Percentiles rank a stretch among this genome's conserved stretches.
Evolutionary conservation across 2,888 invertebrate genomes (phyloP).

Genomic region (Stenodema calcarata): DNA sequence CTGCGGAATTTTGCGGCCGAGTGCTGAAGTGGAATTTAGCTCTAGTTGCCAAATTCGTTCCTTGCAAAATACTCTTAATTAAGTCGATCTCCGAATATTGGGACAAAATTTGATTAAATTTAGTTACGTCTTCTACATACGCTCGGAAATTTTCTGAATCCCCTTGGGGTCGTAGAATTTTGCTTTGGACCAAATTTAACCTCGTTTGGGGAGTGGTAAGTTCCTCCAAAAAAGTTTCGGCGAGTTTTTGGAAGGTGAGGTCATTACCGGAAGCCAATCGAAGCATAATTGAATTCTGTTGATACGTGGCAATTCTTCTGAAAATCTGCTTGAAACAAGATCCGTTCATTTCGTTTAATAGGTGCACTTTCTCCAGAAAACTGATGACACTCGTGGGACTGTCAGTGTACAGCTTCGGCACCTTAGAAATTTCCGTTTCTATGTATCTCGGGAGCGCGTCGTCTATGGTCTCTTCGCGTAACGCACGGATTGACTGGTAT

Average conservation of each 20-base stretch:
- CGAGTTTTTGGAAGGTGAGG: neutral
- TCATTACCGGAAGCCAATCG: neutral
- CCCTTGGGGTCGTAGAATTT: neutral
- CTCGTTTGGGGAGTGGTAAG: too few relatives aligned
- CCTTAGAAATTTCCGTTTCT: too few relatives aligned
- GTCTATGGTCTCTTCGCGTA: neutral
- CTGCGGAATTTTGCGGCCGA: neutral
- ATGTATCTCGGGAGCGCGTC: neutral
- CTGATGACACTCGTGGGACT: too few relatives aligned
- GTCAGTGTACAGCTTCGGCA: neutral
- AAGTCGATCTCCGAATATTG: neutral
- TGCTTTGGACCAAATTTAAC: too few relatives aligned
- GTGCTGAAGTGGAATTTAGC: slow-evolving; percentile 39
- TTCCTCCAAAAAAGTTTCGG: neutral
- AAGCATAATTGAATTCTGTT: slow-evolving; percentile 13
- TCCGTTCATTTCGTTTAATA: too few relatives aligned
- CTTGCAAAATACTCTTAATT: slow-evolving; percentile 12
- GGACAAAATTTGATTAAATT: slow-evolving; percentile 1
- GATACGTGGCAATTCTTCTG: slow-evolving; percentile 5
- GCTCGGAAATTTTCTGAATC: neutral
- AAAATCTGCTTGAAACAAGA: slow-evolving; percentile 16
- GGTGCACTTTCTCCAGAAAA: too few relatives aligned
- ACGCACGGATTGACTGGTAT: too few relatives aligned
- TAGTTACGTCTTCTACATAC: neutral
- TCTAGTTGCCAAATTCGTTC: neutral